Evolutionary conservation across 1,140 invertebrate species (phyloP).

Genomic region (Eubasilissa regina): DNA sequence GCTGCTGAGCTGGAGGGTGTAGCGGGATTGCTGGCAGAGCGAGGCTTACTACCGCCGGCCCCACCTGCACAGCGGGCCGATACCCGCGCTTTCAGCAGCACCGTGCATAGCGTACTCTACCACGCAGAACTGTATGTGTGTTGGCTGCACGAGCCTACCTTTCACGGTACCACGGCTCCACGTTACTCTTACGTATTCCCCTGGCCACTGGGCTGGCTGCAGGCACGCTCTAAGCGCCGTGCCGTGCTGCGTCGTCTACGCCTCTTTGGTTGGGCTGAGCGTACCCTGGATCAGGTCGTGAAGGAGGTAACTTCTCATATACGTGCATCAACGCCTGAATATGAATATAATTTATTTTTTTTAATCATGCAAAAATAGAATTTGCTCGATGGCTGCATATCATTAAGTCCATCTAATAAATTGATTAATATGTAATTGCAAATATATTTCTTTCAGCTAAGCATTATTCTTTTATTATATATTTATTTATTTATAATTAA

Average conservation of each 20-base stretch:
- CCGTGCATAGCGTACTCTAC: slow-evolving; percentile 89
- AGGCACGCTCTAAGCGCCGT: slow-evolving; percentile 86
- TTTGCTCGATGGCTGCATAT: too few species aligned
- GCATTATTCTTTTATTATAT: too few species aligned
- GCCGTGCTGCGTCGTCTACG: slow-evolving; percentile 82
- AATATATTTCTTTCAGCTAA: too few species aligned
- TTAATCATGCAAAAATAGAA: too few species aligned
- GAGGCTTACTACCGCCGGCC: slow-evolving; percentile 84
- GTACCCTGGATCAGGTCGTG: slow-evolving; percentile 85
- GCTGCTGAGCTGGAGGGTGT: slow-evolving; percentile 94
- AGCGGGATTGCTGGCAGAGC: slow-evolving; percentile 89
- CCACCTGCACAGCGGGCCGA: slow-evolving; percentile 87
- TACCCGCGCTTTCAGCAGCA: slow-evolving; percentile 93
- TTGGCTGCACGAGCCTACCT: slow-evolving; percentile 86
- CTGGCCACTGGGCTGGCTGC: slow-evolving; percentile 90
- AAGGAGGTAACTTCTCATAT: slow-evolving; percentile 76
- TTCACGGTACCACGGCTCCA: slow-evolving; percentile 85
- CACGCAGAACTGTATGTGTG: slow-evolving; percentile 93
- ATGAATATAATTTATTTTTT: too few species aligned
- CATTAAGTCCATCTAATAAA: too few species aligned
- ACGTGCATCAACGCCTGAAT: too few species aligned
- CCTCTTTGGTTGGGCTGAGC: slow-evolving; percentile 85
- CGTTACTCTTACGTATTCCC: slow-evolving; percentile 93
- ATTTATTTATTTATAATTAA: too few species aligned
- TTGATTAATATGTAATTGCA: too few species aligned